phyloP scores from a whole-genome alignment of 1,140 invertebrate genomes.

The Drosophila lacertosa region DNA sequence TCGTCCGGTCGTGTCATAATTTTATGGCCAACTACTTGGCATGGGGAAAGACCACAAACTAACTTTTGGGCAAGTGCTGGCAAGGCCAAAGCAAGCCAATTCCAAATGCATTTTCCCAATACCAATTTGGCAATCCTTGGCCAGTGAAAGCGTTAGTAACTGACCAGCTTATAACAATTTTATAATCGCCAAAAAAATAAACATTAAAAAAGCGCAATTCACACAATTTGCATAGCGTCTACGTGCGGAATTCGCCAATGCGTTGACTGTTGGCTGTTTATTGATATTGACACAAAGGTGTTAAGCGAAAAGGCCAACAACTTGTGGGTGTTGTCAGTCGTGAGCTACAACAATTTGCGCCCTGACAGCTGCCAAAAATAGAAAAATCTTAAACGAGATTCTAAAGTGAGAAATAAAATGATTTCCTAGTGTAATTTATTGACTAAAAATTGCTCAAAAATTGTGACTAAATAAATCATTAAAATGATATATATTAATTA shows the following conservation, averaged over 20 bases:
- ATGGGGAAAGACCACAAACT: background rate
- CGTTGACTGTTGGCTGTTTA: background rate
- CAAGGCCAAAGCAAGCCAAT: slow-evolving; percentile 27
- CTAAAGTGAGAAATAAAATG: too few relatives aligned
- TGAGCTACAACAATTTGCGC: slow-evolving; percentile 29
- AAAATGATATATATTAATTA: too few relatives aligned
- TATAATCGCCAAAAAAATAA: slow-evolving; percentile 42
- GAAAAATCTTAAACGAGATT: background rate
- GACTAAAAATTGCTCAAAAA: too few relatives aligned
- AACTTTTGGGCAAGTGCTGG: slow-evolving; percentile 7
- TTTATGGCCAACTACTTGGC: slow-evolving; percentile 49
- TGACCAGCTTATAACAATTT: slow-evolving; percentile 38
- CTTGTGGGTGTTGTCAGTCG: slow-evolving; percentile 45
- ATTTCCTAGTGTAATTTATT: too few relatives aligned
- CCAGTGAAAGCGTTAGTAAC: slow-evolving; percentile 47
- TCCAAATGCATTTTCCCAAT: slow-evolving; percentile 39
- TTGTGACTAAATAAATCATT: too few relatives aligned
- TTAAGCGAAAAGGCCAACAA: slow-evolving; percentile 43
- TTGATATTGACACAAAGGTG: slow-evolving; percentile 44
- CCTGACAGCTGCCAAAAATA: slow-evolving; percentile 19
- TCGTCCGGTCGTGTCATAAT: slow-evolving; percentile 68
- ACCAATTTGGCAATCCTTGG: slow-evolving; percentile 47
- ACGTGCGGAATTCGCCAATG: slow-evolving; percentile 50
- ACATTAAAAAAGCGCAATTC: too few relatives aligned
- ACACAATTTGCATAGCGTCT: slow-evolving; percentile 50